Base-by-base conservation (phyloP, 2,113 vertebrate species). In the Zeus faber region DNA sequence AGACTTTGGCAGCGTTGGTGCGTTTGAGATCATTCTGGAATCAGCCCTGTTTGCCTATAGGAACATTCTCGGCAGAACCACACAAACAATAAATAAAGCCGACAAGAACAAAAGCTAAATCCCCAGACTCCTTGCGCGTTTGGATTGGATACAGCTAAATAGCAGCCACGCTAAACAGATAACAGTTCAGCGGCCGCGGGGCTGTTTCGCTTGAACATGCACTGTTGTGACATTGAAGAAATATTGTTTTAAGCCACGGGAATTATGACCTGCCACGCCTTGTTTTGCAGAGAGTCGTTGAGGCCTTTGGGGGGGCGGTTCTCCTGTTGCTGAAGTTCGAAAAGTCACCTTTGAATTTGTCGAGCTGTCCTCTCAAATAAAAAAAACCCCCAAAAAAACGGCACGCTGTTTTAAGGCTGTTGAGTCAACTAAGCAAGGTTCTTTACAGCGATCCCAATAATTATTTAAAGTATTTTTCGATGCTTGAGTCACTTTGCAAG, bases 81-180 rank as follows among this genome's bases (percentile, higher is more conserved):
- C 72, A 67, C 74, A 82, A 82, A 85, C 80, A 74, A 61, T 55
- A 47, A 49, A 50, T 33, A 57, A 78, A 74, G 39, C 39, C 77
- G 68, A 72, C 62, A 67, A 53, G 56, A 75, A 79, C 46, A 57
- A 67, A 63, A 76, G 68, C 62, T 82, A 85, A 87, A 82, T 78
- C 81, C 85, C 76, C 83, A 80, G 85, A 87, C 80, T 87, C 86
- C 82, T 73, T 64, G 33, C n/a, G 33, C 74, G 72, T 83, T 78
- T 74, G 57, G 70, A 79, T 83, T 79, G 74, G 70, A 83, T 74
- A 70, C 62, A 68, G 51, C 60, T 62, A 75, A 63, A 74, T 72
- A 66, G 45, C 63, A 63, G 65, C 44, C 41, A 50, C 44, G 35
- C 57, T 65, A 67, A 76, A 41, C 20, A 67, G 41, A 54, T 61